Percentiles rank a stretch among this genome's conserved stretches.
These are phyloP conservation scores for Drosophila leonis DNA, from an alignment of 2,888 invertebrate species.

Conservation along the genomic window DNA sequence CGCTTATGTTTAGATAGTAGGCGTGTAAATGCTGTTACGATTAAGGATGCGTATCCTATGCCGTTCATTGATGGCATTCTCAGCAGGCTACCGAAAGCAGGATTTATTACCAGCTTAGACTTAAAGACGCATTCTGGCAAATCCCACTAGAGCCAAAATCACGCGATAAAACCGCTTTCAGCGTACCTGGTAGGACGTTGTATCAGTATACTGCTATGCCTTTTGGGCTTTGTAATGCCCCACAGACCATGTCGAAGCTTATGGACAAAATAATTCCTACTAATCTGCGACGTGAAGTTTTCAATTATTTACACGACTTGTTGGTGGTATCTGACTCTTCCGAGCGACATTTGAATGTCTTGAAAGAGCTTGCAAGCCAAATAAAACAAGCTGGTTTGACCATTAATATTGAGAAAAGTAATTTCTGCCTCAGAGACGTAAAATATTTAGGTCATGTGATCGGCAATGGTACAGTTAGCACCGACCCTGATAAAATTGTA, in stretches of 20 bases:
- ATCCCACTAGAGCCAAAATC: background rate
- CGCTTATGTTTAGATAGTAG: too few species aligned
- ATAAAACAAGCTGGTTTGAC: background rate
- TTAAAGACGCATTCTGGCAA: conserved; percentile 2
- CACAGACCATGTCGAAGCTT: background rate
- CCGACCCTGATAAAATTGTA: conserved; percentile 19
- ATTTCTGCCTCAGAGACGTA: conserved; percentile 9
- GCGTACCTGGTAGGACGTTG: background rate
- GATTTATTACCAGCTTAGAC: conserved; percentile 9
- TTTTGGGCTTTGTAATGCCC: background rate
- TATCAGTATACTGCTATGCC: background rate
- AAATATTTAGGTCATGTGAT: too few species aligned
- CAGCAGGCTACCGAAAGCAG: background rate
- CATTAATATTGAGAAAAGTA: conserved; percentile 10
- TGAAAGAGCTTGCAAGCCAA: background rate
- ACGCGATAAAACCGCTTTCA: conserved; percentile 6
- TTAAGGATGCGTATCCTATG: conserved; percentile 3
- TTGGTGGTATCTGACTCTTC: conserved; percentile 9
- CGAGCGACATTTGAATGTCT: conserved; percentile 4
- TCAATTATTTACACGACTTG: conserved; percentile 18
- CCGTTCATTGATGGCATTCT: background rate
- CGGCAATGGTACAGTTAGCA: conserved; percentile 10
- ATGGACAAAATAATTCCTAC: background rate
- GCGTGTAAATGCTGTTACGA: background rate
- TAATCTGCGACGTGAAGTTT: conserved; percentile 1